Evolutionary conservation across 2,113 vertebrate species (phyloP).

Genomic region (Thalassarche chlororhynchos): DNA sequence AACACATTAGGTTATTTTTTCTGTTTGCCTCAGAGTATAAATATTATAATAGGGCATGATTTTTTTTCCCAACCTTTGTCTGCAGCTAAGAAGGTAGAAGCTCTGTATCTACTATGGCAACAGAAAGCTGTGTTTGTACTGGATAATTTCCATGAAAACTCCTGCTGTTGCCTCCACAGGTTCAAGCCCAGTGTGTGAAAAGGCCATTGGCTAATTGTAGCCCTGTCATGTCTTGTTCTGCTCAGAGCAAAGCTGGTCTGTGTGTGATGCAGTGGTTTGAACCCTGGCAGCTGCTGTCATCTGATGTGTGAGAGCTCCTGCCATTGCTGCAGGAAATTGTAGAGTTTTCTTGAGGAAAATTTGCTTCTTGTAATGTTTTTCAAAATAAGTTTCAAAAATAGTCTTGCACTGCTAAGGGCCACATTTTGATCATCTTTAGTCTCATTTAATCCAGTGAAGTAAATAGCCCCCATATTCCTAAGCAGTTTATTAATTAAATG

Average conservation of each 20-base stretch:
- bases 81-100: neutral
- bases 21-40: conserved; percentile 9
- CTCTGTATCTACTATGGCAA: conserved; percentile 27
- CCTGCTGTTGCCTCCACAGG: neutral
- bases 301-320: neutral
- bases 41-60: neutral
- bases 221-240: neutral
- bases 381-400: neutral
- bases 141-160: conserved; percentile 26
- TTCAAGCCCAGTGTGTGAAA: neutral
- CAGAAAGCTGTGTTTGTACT: neutral
- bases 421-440: neutral
- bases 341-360: neutral
- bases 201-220: neutral
- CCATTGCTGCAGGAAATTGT: neutral
- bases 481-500: neutral
- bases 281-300: neutral
- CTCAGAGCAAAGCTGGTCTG: neutral
- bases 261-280: neutral
- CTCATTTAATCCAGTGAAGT: neutral
- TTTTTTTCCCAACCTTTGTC: conserved; percentile 6
- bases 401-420: neutral
- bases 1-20: conserved; percentile 1
- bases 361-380: neutral
- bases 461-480: neutral